Evolutionary conservation across 2,113 vertebrate genomes (phyloP), one percentile per base, ranked within the genome.

Genomic region (Gallinago jamesoni): DNA sequence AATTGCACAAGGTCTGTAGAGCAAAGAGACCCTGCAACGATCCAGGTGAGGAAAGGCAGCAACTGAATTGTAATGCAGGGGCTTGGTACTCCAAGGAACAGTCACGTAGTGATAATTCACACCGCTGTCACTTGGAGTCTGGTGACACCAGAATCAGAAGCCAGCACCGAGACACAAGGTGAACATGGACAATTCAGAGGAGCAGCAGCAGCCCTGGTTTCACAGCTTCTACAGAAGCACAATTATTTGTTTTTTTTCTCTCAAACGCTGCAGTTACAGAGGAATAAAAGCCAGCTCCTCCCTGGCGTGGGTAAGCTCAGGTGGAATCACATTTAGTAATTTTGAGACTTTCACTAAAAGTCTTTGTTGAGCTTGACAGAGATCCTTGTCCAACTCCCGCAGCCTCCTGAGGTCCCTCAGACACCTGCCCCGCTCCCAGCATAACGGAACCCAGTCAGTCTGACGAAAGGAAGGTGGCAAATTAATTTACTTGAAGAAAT

Each of bases 381-480:
- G 37, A 13, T 63, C 62, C 22, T 6, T 41, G 81, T 45, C 20
- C 56, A 56, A 8, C 10, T n/a, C 56, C 80, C n/a, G 50, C 50
- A 45, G 69, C 48, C n/a, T 23, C 1, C 1, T 0, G 14, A 48
- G 30, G 41, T 20, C 48, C 62, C 41, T 31, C 39, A 12, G 14
- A 9, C 27, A 83, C 37, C 57, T 47, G 52, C 37, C 14, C 48
- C 5, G 21, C 62, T n/a, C 67, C 74, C 56, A 73, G 57, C 7
- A 2, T 4, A n/a, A 47, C 0, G 0, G 5, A 43, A 30, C 27
- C 17, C 60, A 21, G 22, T 14, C 25, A 23, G 37, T 21, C 56
- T 21, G 28, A 45, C 0, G 1, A 15, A 35, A 81, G 28, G 6
- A 35, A 68, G 23, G 4, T 4, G 37, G 20, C 18, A 81, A 43